These are phyloP conservation scores for Clarias gariepinus DNA, from an alignment of 2,113 vertebrate species.

Conservation along the genomic window DNA sequence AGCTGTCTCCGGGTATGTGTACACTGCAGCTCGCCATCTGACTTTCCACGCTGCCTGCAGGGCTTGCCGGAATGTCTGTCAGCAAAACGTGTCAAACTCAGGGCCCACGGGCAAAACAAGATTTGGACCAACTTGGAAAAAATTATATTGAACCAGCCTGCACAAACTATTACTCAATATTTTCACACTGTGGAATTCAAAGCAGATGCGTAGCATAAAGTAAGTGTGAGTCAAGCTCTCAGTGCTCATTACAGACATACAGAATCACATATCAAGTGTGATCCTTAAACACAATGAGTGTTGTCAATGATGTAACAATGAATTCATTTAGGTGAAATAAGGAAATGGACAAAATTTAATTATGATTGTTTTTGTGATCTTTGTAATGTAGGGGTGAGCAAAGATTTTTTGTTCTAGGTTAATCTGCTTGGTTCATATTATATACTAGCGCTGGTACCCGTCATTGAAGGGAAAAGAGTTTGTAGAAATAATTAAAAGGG, in stretches of 20 bases:
- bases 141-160: not conserved
- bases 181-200: not conserved
- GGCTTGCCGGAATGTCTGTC: not conserved
- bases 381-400: too few species aligned
- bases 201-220: not conserved
- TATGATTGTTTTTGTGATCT: not conserved
- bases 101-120: not conserved
- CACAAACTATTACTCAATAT: not conserved
- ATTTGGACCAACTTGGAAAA: too few species aligned
- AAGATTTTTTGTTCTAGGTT: too few species aligned
- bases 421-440: too few species aligned
- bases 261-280: too few species aligned
- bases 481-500: too few species aligned
- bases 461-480: too few species aligned
- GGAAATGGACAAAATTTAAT: not conserved
- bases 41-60: not conserved
- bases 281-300: not conserved
- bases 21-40: not conserved
- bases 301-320: not conserved
- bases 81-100: not conserved
- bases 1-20: not conserved
- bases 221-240: not conserved
- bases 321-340: not conserved
- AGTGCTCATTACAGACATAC: not conserved
- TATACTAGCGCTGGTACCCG: too few species aligned